Evolutionary conservation across 2,888 invertebrate genomes (phyloP).

Genomic region (Morpho helenor): DNA sequence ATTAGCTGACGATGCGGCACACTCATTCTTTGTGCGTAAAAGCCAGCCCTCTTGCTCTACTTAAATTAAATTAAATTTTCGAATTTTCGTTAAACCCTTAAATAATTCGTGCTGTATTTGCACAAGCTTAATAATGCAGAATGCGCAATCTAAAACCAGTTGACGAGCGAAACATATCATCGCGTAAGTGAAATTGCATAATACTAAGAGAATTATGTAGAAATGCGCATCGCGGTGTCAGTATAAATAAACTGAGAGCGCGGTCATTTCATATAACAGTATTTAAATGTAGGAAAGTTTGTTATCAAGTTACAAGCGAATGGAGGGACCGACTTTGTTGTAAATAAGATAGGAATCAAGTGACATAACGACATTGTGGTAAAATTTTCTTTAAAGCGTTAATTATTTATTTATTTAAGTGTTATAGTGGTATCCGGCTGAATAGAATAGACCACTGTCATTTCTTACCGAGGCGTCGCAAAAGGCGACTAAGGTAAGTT

Average conservation of each 20-base stretch:
- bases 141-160: constrained; percentile 10
- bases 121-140: neutral
- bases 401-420: too few species aligned
- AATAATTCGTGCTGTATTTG: neutral
- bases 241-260: constrained; percentile 14
- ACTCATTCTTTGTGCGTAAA: too few species aligned
- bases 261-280: constrained; percentile 10
- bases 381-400: neutral
- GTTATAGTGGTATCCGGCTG: too few species aligned
- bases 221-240: constrained; percentile 5
- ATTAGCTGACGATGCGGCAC: too few species aligned
- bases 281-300: constrained; percentile 7
- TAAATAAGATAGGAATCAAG: constrained; percentile 21
- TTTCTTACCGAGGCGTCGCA: too few species aligned
- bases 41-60: too few species aligned
- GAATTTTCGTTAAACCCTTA: too few species aligned
- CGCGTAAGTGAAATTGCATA: constrained; percentile 13
- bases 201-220: constrained; percentile 9
- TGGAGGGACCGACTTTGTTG: constrained; percentile 11
- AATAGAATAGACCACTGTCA: too few species aligned
- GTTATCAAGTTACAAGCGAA: constrained; percentile 14
- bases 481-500: too few species aligned
- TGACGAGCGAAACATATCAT: constrained; percentile 16
- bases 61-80: too few species aligned
- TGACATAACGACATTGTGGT: neutral